Conservation (phyloP, 2,113 vertebrate species). For the Ibidorhyncha struthersii region DNA sequence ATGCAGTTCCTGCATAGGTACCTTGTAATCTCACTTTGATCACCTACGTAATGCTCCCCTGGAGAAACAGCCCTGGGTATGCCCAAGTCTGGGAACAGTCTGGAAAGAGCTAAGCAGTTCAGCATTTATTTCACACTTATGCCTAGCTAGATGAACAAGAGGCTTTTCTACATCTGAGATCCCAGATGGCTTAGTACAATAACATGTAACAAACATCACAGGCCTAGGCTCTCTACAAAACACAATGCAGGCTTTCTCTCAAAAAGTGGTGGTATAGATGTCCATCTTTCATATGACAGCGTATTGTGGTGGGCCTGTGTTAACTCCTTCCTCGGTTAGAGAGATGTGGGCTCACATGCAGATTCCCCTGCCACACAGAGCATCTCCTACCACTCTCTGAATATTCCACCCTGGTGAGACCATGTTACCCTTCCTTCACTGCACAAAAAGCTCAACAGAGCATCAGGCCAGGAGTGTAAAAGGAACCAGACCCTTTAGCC, state of each 20-base stretch:
- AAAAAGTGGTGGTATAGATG: neutral
- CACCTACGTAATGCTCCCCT: neutral
- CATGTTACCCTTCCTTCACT: neutral
- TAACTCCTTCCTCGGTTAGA: neutral
- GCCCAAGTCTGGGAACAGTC: neutral
- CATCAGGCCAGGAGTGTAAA: neutral
- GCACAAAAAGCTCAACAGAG: neutral
- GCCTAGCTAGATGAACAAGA: neutral
- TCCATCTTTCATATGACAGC: neutral
- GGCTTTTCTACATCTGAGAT: neutral
- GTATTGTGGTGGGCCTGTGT: neutral
- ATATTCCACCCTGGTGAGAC: neutral
- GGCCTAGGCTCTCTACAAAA: neutral
- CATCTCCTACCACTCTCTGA: neutral
- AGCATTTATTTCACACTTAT: neutral
- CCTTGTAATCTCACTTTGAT: neutral
- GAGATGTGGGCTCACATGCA: neutral
- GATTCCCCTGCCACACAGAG: accelerated
- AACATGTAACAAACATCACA: neutral
- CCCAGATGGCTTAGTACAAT: neutral
- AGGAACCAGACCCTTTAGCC: neutral
- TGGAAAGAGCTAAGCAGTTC: neutral
- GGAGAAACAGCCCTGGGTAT: neutral
- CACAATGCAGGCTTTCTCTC: neutral
- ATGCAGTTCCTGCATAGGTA: neutral